Evolutionary conservation across 2,888 invertebrate genomes (phyloP).

Genomic region (Aproaerema taeniolella): DNA sequence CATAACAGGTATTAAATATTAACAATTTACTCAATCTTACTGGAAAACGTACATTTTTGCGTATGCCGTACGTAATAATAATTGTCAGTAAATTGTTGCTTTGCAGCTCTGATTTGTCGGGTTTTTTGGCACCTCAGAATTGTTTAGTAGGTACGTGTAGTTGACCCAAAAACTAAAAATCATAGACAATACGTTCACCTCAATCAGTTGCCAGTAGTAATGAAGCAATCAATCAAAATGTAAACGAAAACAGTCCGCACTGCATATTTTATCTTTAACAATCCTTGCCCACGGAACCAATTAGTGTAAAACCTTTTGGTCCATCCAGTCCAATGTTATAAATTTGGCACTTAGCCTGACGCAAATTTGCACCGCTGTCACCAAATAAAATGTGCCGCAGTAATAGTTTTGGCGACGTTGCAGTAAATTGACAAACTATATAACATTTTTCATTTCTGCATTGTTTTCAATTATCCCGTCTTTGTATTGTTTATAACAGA

Average conservation of each 20-base stretch:
- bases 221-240: constrained; percentile 71
- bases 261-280: constrained; percentile 77
- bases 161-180: too few relatives aligned
- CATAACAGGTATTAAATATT: too few relatives aligned
- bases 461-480: constrained; percentile 43
- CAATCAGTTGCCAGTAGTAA: constrained; percentile 46
- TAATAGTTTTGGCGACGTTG: constrained; percentile 61
- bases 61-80: too few relatives aligned
- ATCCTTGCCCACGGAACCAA: constrained; percentile 70
- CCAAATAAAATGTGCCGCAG: constrained; percentile 67
- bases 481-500: constrained; percentile 21
- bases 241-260: constrained; percentile 70
- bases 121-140: too few relatives aligned
- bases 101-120: too few relatives aligned
- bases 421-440: constrained; percentile 57
- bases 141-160: too few relatives aligned
- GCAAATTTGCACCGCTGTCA: constrained; percentile 71
- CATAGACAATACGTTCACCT: too few relatives aligned
- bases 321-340: constrained; percentile 66
- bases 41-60: too few relatives aligned
- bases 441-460: constrained; percentile 42
- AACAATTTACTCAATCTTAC: too few relatives aligned
- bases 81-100: too few relatives aligned
- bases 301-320: constrained; percentile 70
- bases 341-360: constrained; percentile 77